Base-by-base conservation (phyloP, 2,113 vertebrate species). In the Odontophorus gujanensis region DNA sequence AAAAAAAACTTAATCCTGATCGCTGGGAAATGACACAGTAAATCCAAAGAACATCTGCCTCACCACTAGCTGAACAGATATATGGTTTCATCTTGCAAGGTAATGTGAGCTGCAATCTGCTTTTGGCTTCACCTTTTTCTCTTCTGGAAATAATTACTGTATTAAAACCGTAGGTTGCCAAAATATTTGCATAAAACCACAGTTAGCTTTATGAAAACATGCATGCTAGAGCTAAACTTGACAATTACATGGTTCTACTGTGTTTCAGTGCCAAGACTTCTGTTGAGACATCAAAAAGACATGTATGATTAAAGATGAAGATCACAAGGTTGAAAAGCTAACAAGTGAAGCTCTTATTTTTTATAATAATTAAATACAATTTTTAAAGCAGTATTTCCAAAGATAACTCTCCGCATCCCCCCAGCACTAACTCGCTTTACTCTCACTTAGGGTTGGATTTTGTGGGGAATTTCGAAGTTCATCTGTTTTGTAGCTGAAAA, bases 41-140 rank as follows among this genome's bases (percentile, higher is more conserved):
- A 95, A 95, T 94, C 87, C 84, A 68, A 72, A 83, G 57, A 92
- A 95, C 93, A 89, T 86, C 93, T 95, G 82, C 80, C 72, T 90
- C 55, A 15, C 51, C 81, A 61, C 58, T 80, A 81, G 40, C n/a
- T 95, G 72, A 92, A 84, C 90, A 94, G 63, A 92, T 34, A 61
- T 0, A 79, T 21, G 67, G 32, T 85, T 81, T 79, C 74, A 72
- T 96, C 95, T 81, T 90, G 73, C 74, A 95, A 95, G 87, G 19
- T 78, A 66, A 93, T 69, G 30, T 14, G 24, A 96, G 43, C 20
- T 80, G 67, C 83, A 94, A 85, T 72, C 69, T 96, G 89, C 58
- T 90, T 94, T 93, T 79, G 73, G 80, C 38, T 88, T 90, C 55
- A 93, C 74, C 76, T 97, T 57, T 40, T 97, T 91, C 94, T 81